These are phyloP conservation scores for Dolichopus griseipennis DNA, from an alignment of 2,888 invertebrate species.

Conservation along the genomic window DNA sequence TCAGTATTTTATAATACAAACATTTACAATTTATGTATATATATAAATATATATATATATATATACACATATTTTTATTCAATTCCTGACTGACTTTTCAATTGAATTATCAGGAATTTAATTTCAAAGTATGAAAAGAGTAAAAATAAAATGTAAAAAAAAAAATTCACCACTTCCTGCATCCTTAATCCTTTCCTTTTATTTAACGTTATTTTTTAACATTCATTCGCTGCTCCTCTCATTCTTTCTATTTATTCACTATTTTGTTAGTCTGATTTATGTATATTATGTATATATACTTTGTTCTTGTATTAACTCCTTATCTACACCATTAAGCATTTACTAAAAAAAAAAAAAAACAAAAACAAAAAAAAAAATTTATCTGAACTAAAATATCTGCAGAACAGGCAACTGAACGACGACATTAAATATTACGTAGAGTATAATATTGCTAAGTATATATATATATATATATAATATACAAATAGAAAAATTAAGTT, in stretches of 20 bases:
- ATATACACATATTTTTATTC: neutral
- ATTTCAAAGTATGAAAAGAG: neutral
- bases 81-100: neutral
- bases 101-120: constrained; percentile 3
- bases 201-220: neutral
- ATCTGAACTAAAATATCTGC: neutral
- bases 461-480: neutral
- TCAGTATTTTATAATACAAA: no score
- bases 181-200: neutral
- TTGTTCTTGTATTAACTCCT: neutral
- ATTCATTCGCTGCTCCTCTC: neutral
- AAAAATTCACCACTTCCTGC: constrained; percentile 4
- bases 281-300: neutral
- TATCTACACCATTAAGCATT: neutral
- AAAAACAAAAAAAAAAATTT: neutral
- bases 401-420: neutral
- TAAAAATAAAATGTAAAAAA: neutral
- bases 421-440: neutral
- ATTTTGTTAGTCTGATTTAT: neutral
- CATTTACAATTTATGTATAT: no score
- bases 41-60: neutral
- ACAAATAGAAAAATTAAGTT: neutral
- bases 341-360: neutral
- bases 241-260: neutral
- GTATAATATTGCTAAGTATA: no score